These are phyloP conservation scores for Danaus melanippus DNA, from an alignment of 1,140 invertebrate species.

Conservation along the genomic window DNA sequence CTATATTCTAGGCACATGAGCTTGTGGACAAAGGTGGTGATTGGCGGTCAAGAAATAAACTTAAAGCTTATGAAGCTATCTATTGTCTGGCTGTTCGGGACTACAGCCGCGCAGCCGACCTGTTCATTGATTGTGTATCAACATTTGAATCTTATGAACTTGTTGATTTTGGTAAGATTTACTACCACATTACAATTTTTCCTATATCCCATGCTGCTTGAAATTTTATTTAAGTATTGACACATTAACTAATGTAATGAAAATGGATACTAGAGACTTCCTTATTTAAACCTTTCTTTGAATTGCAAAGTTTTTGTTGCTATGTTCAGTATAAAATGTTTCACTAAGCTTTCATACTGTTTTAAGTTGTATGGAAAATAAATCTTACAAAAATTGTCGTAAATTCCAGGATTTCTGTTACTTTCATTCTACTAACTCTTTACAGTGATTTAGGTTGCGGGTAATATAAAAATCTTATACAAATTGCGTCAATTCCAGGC, in stretches of 20 bases:
- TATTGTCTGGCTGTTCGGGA: constrained; percentile 97
- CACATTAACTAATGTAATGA: no score
- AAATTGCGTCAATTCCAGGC: constrained; percentile 35
- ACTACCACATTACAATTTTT: no score
- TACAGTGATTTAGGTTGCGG: neutral
- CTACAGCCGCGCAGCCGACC: constrained; percentile 94
- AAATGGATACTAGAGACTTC: no score
- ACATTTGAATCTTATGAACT: constrained; percentile 99
- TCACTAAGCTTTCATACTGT: no score
- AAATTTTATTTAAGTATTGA: no score
- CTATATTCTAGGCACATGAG: constrained; percentile 64
- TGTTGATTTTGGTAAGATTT: constrained; percentile 84
- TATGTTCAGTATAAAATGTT: no score
- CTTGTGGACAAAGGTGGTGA: constrained; percentile 99
- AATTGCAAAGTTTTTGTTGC: no score
- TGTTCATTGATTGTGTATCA: constrained; percentile 98
- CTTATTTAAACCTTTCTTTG: no score
- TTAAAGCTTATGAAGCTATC: constrained; percentile 96
- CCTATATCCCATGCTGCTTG: no score
- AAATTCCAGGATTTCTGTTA: constrained; percentile 4
- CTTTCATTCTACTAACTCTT: neutral
- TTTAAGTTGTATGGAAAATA: no score
- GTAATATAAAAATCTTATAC: neutral
- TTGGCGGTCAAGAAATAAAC: constrained; percentile 97
- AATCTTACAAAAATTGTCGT: neutral